A percentile compares a stretch with the other conserved stretches of the same genome.
phyloP scores from a whole-genome alignment of 2,113 vertebrate species.

The Python bivittatus region DNA sequence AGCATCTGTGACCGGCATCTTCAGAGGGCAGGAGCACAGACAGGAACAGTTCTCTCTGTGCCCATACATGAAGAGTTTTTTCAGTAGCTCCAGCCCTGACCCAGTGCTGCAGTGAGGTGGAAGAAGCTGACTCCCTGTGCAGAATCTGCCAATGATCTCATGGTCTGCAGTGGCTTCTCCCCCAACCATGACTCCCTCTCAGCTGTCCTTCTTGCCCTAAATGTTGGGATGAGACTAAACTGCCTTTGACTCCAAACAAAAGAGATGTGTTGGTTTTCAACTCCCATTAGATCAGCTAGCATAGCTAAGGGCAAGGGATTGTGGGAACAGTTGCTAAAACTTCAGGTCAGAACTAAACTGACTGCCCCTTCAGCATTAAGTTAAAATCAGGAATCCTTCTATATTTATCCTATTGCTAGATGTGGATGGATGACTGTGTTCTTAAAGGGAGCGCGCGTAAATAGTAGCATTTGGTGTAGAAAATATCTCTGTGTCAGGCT shows the following conservation, averaged over 20 bases:
- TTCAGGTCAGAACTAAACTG: not conserved
- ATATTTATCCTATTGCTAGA: not conserved
- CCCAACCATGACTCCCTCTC: not conserved
- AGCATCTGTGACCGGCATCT: too few species aligned
- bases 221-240: not conserved
- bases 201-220: not conserved
- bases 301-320: not conserved
- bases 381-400: not conserved
- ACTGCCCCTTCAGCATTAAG: not conserved
- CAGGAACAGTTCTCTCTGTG: too few species aligned
- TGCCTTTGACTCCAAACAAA: not conserved
- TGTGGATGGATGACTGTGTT: not conserved
- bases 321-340: not conserved
- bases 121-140: not conserved
- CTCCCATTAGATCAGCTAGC: not conserved
- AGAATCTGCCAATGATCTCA: not conserved
- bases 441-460: not conserved
- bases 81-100: not conserved
- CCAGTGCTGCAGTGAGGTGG: not conserved
- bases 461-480: not conserved
- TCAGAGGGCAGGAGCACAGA: too few species aligned
- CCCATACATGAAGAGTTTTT: not conserved
- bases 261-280: not conserved
- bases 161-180: not conserved
- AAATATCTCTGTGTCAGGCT: not conserved